Evolutionary conservation across 2,797 vertebrate genomes (phyloP).

Genomic region (Premnoplex brunnescens): DNA sequence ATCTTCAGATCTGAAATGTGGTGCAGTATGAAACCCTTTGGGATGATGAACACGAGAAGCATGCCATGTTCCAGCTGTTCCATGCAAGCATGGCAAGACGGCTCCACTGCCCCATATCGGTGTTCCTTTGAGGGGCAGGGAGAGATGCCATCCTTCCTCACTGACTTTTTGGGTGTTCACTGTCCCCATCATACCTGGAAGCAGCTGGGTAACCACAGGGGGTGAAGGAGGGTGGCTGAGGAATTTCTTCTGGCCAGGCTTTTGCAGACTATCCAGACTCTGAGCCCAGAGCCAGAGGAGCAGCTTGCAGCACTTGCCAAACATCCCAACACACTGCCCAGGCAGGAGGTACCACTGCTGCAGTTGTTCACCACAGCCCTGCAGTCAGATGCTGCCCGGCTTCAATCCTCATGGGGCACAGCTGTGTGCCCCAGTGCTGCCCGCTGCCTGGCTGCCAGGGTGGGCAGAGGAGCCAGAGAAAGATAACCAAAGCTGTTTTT

Average conservation of each 20-base stretch:
- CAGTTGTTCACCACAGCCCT: neutral
- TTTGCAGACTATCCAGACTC: neutral
- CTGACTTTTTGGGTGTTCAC: neutral
- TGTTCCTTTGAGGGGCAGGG: neutral
- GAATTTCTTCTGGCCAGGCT: neutral
- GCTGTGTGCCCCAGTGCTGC: neutral
- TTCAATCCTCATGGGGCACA: neutral
- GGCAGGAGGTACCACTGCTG: neutral
- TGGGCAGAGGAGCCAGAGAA: neutral
- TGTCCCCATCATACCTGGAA: neutral
- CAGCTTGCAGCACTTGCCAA: neutral
- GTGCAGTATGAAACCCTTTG: neutral
- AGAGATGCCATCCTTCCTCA: neutral
- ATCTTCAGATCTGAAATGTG: neutral
- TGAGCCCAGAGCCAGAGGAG: neutral
- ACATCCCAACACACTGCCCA: rapidly evolving
- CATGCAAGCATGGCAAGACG: rapidly evolving
- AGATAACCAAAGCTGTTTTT: neutral
- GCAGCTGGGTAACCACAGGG: rapidly evolving
- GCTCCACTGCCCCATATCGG: rapidly evolving
- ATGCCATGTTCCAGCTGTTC: rapidly evolving
- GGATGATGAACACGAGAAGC: rapidly evolving
- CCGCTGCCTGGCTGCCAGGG: neutral
- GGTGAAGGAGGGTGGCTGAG: neutral
- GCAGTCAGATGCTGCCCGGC: neutral